These are phyloP conservation scores for Mesorhabditis spiculigera DNA, from an alignment of 2,888 invertebrate genomes.

Conservation along the genomic window DNA sequence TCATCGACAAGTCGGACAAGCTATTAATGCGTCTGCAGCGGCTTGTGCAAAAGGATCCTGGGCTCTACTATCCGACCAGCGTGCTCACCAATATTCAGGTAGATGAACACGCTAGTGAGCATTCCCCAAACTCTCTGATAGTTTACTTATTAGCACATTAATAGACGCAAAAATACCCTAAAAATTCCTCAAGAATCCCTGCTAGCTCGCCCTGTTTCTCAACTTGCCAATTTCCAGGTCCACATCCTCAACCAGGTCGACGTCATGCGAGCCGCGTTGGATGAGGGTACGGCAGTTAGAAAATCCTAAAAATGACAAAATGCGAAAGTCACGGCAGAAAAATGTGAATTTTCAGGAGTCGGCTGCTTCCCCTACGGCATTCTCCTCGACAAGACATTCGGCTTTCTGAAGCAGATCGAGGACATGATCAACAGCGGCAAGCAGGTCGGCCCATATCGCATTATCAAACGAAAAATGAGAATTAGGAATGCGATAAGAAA, in stretches of 20 bases:
- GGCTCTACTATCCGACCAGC: slow-evolving; percentile 38
- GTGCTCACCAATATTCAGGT: slow-evolving; percentile 44
- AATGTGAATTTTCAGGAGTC: slow-evolving; percentile 35
- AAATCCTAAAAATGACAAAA: not conserved
- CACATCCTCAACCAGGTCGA: slow-evolving; percentile 56
- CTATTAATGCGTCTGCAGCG: slow-evolving; percentile 39
- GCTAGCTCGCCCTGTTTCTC: not conserved
- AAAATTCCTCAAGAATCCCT: not conserved
- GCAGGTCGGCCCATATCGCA: slow-evolving; percentile 2
- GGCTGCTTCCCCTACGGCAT: slow-evolving; percentile 55
- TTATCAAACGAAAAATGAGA: slow-evolving; percentile 6
- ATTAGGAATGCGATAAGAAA: not conserved
- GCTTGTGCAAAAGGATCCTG: slow-evolving; percentile 29
- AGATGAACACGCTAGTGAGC: not conserved
- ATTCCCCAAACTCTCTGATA: not conserved
- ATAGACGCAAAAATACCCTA: not conserved
- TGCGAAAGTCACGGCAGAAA: slow-evolving; percentile 7
- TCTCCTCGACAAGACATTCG: slow-evolving; percentile 47
- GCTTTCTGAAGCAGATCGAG: slow-evolving; percentile 41
- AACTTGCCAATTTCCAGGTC: slow-evolving; percentile 33
- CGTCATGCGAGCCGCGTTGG: slow-evolving; percentile 51
- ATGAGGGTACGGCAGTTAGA: slow-evolving; percentile 39
- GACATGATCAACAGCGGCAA: slow-evolving; percentile 24
- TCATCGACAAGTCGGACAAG: slow-evolving; percentile 42
- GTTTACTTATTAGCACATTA: not conserved